These are phyloP conservation scores for Nothoprocta perdicaria DNA, from an alignment of 2,113 vertebrate species.

Conservation along the genomic window DNA sequence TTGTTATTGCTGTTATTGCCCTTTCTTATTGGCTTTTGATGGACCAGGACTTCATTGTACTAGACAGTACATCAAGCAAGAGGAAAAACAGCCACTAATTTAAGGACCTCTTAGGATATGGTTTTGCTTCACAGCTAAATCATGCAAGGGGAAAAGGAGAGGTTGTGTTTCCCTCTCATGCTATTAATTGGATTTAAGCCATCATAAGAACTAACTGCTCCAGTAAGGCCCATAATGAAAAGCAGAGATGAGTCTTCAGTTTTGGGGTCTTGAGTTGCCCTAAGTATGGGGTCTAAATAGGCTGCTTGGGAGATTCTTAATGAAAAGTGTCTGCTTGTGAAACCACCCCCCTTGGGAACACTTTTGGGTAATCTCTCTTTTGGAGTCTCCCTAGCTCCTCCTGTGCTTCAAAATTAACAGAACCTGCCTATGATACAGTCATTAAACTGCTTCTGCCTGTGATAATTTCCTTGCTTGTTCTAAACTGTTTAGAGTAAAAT, in stretches of 20 bases:
- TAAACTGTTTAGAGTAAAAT: not conserved
- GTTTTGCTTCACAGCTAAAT: not conserved
- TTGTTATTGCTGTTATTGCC: not conserved
- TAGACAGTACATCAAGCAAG: fast-evolving
- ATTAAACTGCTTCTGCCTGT: not conserved
- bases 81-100: not conserved
- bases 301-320: fast-evolving
- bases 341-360: conserved; percentile 21
- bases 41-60: not conserved
- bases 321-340: not conserved
- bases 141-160: not conserved
- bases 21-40: not conserved
- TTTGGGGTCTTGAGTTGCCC: not conserved
- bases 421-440: not conserved
- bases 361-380: conserved; percentile 20
- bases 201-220: not conserved
- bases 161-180: not conserved
- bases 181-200: not conserved
- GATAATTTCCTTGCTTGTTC: not conserved
- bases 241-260: fast-evolving
- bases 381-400: conserved; percentile 31
- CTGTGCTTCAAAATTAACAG: conserved; percentile 63
- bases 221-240: not conserved
- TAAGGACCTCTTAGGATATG: not conserved
- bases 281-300: not conserved